Conservation (phyloP, 2,113 vertebrate species). For the Xiphophorus hellerii region DNA sequence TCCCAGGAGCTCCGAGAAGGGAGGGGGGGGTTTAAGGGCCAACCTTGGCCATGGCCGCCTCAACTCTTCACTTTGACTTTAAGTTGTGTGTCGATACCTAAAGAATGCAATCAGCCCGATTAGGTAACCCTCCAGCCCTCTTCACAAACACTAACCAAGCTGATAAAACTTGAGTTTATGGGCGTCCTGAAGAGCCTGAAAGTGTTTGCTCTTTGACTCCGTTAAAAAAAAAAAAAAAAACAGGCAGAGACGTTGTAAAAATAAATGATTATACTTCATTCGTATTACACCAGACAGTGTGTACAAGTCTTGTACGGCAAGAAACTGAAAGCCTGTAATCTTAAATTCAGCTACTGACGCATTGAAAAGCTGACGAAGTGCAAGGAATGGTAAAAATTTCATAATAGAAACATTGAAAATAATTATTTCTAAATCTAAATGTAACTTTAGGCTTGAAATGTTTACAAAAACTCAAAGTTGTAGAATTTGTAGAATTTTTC, state of each 20-base stretch:
- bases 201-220: constrained; percentile 65
- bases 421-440: no score
- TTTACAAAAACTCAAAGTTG: no score
- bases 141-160: constrained; percentile 74
- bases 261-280: background rate
- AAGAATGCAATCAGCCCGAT: constrained; percentile 56
- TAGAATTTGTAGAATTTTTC: no score
- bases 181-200: constrained; percentile 42
- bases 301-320: background rate
- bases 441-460: no score
- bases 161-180: constrained; percentile 71
- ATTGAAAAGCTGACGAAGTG: background rate
- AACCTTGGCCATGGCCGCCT: constrained; percentile 44
- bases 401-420: background rate
- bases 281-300: background rate
- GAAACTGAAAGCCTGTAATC: background rate
- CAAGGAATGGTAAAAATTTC: background rate
- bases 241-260: constrained; percentile 28
- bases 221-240: constrained; percentile 9
- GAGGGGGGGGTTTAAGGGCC: no score
- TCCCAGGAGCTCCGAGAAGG: background rate
- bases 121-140: constrained; percentile 71
- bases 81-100: constrained; percentile 25
- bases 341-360: background rate
- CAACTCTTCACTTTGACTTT: constrained; percentile 24